A percentile compares a stretch with the other conserved stretches of the same genome.
Conservation (phyloP, 2,797 vertebrate genomes). For the Agapornis canus region DNA sequence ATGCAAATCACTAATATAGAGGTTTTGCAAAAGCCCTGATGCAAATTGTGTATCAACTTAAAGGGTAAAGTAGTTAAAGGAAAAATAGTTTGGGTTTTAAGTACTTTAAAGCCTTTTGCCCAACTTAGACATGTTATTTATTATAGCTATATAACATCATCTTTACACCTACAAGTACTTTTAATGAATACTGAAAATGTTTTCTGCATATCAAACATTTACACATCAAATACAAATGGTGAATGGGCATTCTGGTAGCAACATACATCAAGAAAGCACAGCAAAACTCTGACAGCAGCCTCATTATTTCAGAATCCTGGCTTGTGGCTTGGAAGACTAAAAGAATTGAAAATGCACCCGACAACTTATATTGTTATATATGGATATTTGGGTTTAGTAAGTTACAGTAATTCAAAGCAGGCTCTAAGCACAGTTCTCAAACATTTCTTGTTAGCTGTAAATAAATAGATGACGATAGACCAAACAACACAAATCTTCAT, state of each 20-base stretch:
- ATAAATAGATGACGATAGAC: background rate
- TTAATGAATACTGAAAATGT: background rate
- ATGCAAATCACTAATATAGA: conserved; percentile 43
- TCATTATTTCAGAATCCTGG: background rate
- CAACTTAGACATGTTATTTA: background rate
- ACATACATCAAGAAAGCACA: background rate
- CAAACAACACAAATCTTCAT: background rate
- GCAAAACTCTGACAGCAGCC: background rate
- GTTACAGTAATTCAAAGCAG: background rate
- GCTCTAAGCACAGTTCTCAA: background rate
- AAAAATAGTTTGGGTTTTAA: conserved; percentile 25
- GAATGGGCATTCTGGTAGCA: background rate
- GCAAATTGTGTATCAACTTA: background rate
- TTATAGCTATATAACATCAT: background rate
- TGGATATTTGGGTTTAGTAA: background rate
- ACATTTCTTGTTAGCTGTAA: background rate
- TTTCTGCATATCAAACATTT: conserved; percentile 13
- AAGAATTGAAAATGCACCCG: background rate
- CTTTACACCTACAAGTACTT: background rate
- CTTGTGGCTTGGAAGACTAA: background rate
- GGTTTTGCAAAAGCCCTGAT: background rate
- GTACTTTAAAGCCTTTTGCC: conserved; percentile 33
- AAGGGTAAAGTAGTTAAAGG: background rate
- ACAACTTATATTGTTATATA: background rate
- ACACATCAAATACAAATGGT: background rate